A percentile compares a stretch with the other conserved stretches of the same genome.
Conservation (phyloP, 2,113 vertebrate genomes). For the Menura novaehollandiae region DNA sequence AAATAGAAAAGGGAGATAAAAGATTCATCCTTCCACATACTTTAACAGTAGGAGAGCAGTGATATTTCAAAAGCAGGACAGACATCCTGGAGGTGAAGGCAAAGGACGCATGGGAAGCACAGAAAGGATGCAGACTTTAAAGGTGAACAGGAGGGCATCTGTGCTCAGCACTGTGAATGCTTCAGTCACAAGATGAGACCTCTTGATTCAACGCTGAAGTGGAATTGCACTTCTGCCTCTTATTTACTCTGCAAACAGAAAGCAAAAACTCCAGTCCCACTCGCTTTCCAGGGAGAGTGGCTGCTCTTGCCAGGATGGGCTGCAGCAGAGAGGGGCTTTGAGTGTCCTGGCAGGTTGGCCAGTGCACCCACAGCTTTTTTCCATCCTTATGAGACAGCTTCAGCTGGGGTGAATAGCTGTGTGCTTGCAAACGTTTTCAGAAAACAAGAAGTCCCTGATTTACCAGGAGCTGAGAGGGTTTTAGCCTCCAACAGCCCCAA, state of each 20-base stretch:
- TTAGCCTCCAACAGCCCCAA: not conserved
- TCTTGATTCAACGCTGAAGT: not conserved
- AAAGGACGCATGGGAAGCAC: constrained; percentile 34
- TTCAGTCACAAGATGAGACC: constrained; percentile 1
- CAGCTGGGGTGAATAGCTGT: not conserved
- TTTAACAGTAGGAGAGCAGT: constrained; percentile 58
- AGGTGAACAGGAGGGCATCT: constrained; percentile 45
- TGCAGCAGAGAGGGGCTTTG: not conserved
- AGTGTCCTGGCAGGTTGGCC: not conserved
- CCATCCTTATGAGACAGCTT: not conserved
- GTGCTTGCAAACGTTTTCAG: not conserved
- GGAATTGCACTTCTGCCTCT: not conserved
- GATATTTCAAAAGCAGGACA: constrained; percentile 60
- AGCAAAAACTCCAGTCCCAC: not conserved
- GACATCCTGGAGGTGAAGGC: constrained; percentile 57
- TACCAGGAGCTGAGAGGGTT: not conserved
- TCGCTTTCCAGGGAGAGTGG: not conserved
- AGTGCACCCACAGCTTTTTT: not conserved
- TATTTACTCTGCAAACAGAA: constrained; percentile 32
- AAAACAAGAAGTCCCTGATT: not conserved
- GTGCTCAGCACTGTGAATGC: not conserved
- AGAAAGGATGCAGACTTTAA: constrained; percentile 34
- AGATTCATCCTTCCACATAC: constrained; percentile 60
- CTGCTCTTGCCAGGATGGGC: not conserved
- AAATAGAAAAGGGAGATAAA: constrained; percentile 57